Evolutionary conservation across 2,888 invertebrate species (phyloP).

Genomic region (Ectobius pallidus): DNA sequence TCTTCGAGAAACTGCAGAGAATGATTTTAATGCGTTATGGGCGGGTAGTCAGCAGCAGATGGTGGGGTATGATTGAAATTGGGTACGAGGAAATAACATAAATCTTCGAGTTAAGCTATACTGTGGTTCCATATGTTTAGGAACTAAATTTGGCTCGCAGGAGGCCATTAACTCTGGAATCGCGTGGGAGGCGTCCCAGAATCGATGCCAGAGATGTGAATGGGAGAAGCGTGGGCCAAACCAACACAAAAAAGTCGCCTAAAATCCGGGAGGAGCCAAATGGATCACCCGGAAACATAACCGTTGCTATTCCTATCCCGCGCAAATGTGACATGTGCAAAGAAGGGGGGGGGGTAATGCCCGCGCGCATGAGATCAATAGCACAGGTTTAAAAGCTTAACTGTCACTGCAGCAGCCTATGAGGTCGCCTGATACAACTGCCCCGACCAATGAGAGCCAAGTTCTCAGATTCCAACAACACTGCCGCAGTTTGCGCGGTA

Average conservation of each 20-base stretch:
- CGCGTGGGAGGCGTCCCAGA: not conserved
- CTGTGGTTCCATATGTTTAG: conserved; percentile 2
- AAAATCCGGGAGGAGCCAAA: conserved; percentile 14
- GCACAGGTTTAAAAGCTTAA: conserved; percentile 21
- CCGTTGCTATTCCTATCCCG: not conserved
- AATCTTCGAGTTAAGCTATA: too few relatives aligned
- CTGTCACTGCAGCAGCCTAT: conserved; percentile 12
- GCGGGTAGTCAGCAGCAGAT: too few relatives aligned
- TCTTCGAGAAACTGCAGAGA: too few relatives aligned
- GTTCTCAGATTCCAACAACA: conserved; percentile 9
- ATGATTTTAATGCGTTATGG: too few relatives aligned
- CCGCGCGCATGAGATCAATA: conserved; percentile 19
- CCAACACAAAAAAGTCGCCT: not conserved
- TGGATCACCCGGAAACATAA: conserved; percentile 21
- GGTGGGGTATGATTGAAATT: too few relatives aligned
- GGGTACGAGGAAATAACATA: too few relatives aligned
- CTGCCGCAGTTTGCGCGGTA: conserved; percentile 41
- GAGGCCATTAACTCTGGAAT: not conserved
- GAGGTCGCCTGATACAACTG: not conserved
- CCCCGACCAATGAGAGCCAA: not conserved
- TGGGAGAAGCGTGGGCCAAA: conserved; percentile 17
- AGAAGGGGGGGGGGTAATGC: not conserved
- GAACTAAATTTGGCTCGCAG: not conserved
- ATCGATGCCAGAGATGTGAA: conserved; percentile 14
- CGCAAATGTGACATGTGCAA: not conserved